Evolutionary conservation across 35 echinoderm and acorn worm species (phyloP).

Genomic region (Heliocidaris tuberculata): DNA sequence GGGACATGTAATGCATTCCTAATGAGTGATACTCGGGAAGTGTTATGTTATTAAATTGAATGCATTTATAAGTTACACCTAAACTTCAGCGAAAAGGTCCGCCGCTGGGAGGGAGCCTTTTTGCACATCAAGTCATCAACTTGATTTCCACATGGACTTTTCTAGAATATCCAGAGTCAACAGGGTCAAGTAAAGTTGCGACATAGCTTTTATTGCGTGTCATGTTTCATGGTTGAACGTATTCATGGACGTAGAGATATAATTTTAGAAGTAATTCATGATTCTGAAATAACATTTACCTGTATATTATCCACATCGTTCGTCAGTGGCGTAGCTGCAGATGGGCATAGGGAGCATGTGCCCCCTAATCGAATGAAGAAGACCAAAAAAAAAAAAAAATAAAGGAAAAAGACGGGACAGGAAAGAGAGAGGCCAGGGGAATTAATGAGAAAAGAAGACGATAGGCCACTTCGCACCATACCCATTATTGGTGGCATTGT

Average conservation of each 20-base stretch:
- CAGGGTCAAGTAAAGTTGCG: neutral
- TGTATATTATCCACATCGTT: too few relatives aligned
- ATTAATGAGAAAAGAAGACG: too few relatives aligned
- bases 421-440: too few relatives aligned
- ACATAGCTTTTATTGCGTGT: neutral
- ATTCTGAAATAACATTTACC: too few relatives aligned
- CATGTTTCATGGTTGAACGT: neutral
- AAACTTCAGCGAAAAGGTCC: neutral
- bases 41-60: conserved; percentile 5
- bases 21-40: neutral
- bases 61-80: neutral
- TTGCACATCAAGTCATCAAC: neutral
- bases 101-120: neutral
- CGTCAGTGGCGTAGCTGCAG: too few relatives aligned
- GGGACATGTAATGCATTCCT: conserved; percentile 9
- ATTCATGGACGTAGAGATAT: neutral
- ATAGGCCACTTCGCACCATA: too few relatives aligned
- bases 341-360: too few relatives aligned
- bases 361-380: too few relatives aligned
- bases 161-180: neutral
- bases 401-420: too few relatives aligned
- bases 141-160: conserved; percentile 6
- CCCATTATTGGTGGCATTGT: too few relatives aligned
- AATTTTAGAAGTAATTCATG: too few relatives aligned
- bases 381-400: too few relatives aligned